These are phyloP conservation scores for Conus canariensis DNA, from an alignment of 2,888 invertebrate genomes.

Conservation along the genomic window DNA sequence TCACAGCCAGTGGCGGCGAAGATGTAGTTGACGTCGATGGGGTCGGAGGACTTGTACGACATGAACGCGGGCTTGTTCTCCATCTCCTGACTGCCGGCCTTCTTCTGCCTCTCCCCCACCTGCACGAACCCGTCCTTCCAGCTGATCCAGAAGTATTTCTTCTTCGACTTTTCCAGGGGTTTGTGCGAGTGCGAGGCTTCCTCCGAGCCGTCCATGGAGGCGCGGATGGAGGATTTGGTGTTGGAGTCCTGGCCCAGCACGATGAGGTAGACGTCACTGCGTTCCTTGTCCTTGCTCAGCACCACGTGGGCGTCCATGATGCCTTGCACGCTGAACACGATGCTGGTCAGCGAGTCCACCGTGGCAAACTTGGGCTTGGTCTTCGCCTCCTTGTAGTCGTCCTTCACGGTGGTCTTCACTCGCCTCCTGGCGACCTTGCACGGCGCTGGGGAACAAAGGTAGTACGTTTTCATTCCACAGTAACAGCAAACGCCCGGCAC, in stretches of 20 bases:
- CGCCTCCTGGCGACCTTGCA: no score
- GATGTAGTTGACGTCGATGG: not conserved
- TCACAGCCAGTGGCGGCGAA: not conserved
- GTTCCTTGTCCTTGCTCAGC: not conserved
- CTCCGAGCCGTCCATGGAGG: not conserved
- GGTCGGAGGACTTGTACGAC: not conserved
- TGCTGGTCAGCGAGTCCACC: not conserved
- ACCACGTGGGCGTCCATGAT: constrained; percentile 1
- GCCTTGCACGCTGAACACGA: not conserved
- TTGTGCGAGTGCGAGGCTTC: no score
- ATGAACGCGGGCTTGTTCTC: not conserved
- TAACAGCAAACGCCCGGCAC: no score
- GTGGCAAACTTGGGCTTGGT: not conserved
- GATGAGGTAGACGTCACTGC: not conserved
- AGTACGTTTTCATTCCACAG: no score
- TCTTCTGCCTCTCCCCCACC: not conserved
- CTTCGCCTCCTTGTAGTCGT: not conserved
- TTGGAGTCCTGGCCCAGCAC: not conserved
- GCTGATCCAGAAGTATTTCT: not conserved
- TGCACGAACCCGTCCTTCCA: not conserved
- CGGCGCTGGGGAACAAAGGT: not conserved
- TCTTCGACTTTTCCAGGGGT: no score
- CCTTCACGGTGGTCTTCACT: not conserved
- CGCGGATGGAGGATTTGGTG: constrained; percentile 1
- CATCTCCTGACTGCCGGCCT: not conserved